These are phyloP conservation scores for Zophobas atratus DNA, from an alignment of 1,140 invertebrate genomes.

Conservation along the genomic window DNA sequence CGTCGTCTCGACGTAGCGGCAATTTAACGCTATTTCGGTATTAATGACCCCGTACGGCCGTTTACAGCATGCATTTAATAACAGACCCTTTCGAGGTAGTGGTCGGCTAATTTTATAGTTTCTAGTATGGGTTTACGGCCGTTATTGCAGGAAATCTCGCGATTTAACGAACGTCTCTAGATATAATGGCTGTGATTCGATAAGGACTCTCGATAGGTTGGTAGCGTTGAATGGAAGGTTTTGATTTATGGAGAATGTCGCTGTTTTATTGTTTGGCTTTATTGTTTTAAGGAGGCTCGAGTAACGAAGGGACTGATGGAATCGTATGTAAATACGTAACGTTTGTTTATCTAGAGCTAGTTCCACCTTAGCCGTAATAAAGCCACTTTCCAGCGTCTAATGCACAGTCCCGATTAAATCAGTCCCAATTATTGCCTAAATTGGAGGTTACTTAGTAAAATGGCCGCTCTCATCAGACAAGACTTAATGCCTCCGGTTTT, in stretches of 20 bases:
- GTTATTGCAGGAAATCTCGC: conserved; percentile 40
- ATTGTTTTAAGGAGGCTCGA: not conserved
- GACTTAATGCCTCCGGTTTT: not conserved
- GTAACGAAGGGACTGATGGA: too few relatives aligned
- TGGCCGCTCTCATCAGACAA: conserved; percentile 1
- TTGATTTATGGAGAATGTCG: not conserved
- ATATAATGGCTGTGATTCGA: conserved; percentile 26
- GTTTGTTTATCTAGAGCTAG: not conserved
- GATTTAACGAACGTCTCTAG: conserved; percentile 8
- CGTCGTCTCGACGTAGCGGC: conserved; percentile 27
- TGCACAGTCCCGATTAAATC: not conserved
- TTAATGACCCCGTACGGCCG: conserved; percentile 37
- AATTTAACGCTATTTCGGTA: conserved; percentile 48
- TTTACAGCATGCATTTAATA: conserved; percentile 41
- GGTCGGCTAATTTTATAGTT: conserved; percentile 44
- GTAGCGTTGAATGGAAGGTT: not conserved
- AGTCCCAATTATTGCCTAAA: conserved; percentile 16
- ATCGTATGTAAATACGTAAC: not conserved
- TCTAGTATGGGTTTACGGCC: conserved; percentile 42
- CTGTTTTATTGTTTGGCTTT: not conserved
- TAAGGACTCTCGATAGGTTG: not conserved
- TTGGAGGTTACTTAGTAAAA: conserved; percentile 6
- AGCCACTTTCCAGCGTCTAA: conserved; percentile 2
- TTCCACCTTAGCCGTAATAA: not conserved
- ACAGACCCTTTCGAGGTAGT: conserved; percentile 36